Evolutionary conservation across 1,140 invertebrate genomes (phyloP).

Genomic region (Drosophila jambulina): DNA sequence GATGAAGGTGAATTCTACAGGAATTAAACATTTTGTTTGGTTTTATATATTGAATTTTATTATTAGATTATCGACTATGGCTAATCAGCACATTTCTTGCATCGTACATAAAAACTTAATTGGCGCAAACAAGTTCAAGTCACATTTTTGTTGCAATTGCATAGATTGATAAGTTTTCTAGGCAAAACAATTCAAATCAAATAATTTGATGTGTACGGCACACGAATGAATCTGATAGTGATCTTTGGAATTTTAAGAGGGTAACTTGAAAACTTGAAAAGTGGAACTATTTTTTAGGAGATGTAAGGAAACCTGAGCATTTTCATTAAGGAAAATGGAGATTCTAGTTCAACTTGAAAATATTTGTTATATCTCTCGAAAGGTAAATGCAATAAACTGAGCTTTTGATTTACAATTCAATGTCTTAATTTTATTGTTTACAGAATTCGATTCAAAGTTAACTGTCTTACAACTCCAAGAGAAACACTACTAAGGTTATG

Average conservation of each 20-base stretch:
- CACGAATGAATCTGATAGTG: neutral
- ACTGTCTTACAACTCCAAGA: slow-evolving; percentile 25
- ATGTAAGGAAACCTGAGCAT: neutral
- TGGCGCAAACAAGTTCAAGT: slow-evolving; percentile 76
- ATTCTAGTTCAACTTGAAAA: slow-evolving; percentile 12
- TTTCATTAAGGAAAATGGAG: neutral
- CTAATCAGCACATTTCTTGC: slow-evolving; percentile 76
- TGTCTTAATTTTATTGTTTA: neutral
- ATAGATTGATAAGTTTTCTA: slow-evolving; percentile 70
- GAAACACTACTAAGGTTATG: slow-evolving; percentile 7
- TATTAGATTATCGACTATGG: slow-evolving; percentile 80
- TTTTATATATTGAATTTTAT: slow-evolving; percentile 52
- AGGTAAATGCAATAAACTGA: slow-evolving; percentile 32
- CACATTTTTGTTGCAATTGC: slow-evolving; percentile 61
- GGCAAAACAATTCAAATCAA: slow-evolving; percentile 51
- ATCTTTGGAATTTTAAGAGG: slow-evolving; percentile 9
- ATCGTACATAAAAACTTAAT: slow-evolving; percentile 77
- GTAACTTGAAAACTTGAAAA: neutral
- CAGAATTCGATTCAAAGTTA: slow-evolving; percentile 2
- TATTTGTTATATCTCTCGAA: neutral
- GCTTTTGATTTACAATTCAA: slow-evolving; percentile 6
- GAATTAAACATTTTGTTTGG: slow-evolving; percentile 12
- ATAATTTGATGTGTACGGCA: slow-evolving; percentile 27
- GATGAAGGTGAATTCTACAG: neutral
- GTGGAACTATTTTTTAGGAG: neutral